A percentile compares a stretch with the other conserved stretches of the same genome.
phyloP scores from a whole-genome alignment of 2,797 vertebrate species.

The Xenops minutus region DNA sequence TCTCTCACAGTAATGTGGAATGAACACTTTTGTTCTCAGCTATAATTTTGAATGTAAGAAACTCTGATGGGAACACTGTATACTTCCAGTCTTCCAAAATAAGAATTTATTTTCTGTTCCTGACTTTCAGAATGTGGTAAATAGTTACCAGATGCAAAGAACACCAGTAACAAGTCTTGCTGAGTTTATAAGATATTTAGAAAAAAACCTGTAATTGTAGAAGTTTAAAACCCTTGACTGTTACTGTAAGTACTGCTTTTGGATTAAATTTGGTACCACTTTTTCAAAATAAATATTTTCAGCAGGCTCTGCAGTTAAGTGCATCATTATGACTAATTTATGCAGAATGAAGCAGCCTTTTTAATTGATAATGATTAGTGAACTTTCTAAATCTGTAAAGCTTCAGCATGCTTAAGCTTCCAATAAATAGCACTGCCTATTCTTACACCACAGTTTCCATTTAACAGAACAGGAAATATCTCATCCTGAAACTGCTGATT shows the following conservation, averaged over 20 bases:
- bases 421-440: slow-evolving; percentile 45
- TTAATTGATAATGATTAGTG: slow-evolving; percentile 28
- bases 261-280: neutral
- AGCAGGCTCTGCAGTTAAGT: neutral
- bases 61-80: neutral
- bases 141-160: neutral
- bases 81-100: neutral
- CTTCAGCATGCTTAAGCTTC: slow-evolving; percentile 8
- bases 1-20: neutral
- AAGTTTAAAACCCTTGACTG: neutral
- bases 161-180: neutral
- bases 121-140: neutral
- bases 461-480: slow-evolving; percentile 15
- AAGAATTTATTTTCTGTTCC: neutral
- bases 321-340: slow-evolving; percentile 37
- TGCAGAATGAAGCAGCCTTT: neutral
- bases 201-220: neutral
- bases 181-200: neutral
- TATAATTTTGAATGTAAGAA: neutral
- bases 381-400: slow-evolving; percentile 65
- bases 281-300: slow-evolving; percentile 30
- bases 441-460: slow-evolving; percentile 44
- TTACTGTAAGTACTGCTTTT: neutral
- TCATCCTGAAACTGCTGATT: slow-evolving; percentile 31
- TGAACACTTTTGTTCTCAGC: neutral